phyloP scores from a whole-genome alignment of 2,888 invertebrate species.

The Dasysyrphus tricinctus region DNA sequence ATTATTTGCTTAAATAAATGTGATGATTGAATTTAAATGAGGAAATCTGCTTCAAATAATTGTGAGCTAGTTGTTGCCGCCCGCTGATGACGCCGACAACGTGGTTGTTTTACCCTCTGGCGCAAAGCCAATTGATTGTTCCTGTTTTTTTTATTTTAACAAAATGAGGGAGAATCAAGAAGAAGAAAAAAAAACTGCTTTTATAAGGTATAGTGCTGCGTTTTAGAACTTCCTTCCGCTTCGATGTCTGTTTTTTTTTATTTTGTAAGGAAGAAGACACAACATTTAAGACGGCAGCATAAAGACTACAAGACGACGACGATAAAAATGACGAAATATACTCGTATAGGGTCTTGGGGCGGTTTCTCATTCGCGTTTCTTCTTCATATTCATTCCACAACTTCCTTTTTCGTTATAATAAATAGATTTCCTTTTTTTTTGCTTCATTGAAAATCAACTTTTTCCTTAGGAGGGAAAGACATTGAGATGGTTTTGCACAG shows the following conservation, averaged over 20 bases:
- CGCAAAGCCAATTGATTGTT: conserved; percentile 71
- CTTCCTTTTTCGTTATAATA: conserved; percentile 63
- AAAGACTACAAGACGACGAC: conserved; percentile 5
- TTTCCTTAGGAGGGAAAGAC: neutral
- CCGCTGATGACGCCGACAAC: neutral
- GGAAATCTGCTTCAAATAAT: conserved; percentile 67
- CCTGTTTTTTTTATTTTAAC: conserved; percentile 6
- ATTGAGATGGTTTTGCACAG: neutral
- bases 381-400: conserved; percentile 41
- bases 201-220: conserved; percentile 40
- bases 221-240: conserved; percentile 73
- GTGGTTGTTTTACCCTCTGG: conserved; percentile 43
- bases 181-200: conserved; percentile 35
- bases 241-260: conserved; percentile 24
- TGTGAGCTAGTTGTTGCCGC: conserved; percentile 55
- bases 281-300: neutral
- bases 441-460: conserved; percentile 58
- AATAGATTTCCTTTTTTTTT: conserved; percentile 61
- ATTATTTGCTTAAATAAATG: conserved; percentile 69
- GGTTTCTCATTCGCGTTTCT: conserved; percentile 52
- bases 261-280: conserved; percentile 18
- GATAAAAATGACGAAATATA: neutral
- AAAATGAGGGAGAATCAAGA: conserved; percentile 16
- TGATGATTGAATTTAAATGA: conserved; percentile 75
- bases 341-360: conserved; percentile 47